Percentiles rank a stretch among this genome's conserved stretches.
phyloP scores from a whole-genome alignment of 2,888 invertebrate genomes.

The Cephus rjabovi region DNA sequence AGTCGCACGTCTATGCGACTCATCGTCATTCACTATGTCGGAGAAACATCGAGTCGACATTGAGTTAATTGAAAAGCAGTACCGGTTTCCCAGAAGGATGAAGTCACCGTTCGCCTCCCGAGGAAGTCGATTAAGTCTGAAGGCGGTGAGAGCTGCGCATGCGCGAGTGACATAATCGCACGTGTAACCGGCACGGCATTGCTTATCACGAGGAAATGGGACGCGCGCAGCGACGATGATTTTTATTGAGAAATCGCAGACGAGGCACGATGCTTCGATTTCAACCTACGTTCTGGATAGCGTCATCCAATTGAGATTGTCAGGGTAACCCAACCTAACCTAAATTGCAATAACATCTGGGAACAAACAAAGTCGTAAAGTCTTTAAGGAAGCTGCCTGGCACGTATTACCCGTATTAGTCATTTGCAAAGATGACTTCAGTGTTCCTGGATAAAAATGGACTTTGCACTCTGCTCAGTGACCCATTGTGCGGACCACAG shows the following conservation, averaged over 20 bases:
- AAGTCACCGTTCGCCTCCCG: slow-evolving; percentile 40
- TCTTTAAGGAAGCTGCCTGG: background rate
- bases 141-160: background rate
- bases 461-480: background rate
- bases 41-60: background rate
- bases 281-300: background rate
- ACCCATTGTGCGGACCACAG: background rate
- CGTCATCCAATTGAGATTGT: background rate
- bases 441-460: background rate
- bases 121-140: slow-evolving; percentile 27
- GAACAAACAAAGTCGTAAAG: background rate
- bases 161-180: slow-evolving; percentile 8
- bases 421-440: background rate
- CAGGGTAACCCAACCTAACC: background rate
- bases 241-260: background rate
- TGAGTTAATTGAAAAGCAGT: slow-evolving; percentile 2
- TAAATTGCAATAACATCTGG: background rate
- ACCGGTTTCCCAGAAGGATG: slow-evolving; percentile 29
- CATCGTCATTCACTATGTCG: background rate
- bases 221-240: background rate
- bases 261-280: background rate
- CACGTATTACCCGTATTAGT: background rate
- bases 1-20: background rate
- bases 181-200: slow-evolving; percentile 28
- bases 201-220: slow-evolving; percentile 32